Conservation (phyloP, 2,113 vertebrate genomes). For the Beaufortia kweichowensis region DNA sequence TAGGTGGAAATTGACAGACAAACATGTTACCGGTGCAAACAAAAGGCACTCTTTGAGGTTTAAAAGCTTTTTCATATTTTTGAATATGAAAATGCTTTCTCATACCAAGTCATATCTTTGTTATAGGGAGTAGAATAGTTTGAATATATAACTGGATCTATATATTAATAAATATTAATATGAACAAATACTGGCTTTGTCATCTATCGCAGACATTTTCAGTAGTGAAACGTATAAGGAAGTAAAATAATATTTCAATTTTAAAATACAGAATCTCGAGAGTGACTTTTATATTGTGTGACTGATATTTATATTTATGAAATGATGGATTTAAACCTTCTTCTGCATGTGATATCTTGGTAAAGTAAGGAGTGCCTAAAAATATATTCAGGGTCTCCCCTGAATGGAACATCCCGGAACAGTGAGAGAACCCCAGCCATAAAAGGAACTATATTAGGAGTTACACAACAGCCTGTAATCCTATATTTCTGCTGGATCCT, state of each 20-base stretch:
- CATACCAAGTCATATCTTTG: neutral
- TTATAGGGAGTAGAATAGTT: no score
- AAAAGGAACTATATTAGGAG: conserved; percentile 23
- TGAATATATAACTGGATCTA: conserved; percentile 4
- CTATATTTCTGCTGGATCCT: neutral
- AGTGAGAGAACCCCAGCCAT: conserved; percentile 6
- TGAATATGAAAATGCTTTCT: no score
- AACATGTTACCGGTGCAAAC: neutral
- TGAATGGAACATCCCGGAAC: conserved; percentile 4
- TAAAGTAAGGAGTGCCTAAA: neutral
- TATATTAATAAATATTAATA: neutral
- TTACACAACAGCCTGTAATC: neutral
- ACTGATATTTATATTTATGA: no score
- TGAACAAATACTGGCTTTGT: no score
- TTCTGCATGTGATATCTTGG: neutral
- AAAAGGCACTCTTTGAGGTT: neutral
- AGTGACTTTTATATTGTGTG: no score
- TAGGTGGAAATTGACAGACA: neutral
- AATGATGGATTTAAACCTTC: neutral
- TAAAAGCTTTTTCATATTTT: neutral
- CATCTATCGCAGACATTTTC: no score
- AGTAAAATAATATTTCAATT: no score
- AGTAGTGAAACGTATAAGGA: no score
- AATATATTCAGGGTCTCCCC: neutral
- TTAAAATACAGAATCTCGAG: neutral